Evolutionary conservation across 2,888 invertebrate species (phyloP).

Genomic region (Folsomia manolachei): DNA sequence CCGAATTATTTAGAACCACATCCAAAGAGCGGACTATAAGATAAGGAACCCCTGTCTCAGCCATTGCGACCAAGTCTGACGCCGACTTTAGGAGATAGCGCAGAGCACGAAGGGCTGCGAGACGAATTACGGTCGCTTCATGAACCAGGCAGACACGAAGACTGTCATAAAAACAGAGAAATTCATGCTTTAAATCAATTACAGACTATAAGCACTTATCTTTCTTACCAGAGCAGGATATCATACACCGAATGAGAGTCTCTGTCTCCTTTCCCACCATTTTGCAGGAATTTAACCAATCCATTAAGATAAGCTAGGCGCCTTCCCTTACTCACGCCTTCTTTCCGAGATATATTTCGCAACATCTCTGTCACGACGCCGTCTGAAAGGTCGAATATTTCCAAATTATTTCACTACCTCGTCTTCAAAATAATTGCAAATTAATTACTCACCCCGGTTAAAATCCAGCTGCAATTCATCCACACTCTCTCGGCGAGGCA

Average conservation of each 20-base stretch:
- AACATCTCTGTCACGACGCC: constrained; percentile 62
- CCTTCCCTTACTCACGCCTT: constrained; percentile 69
- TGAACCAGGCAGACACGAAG: constrained; percentile 79
- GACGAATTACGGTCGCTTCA: constrained; percentile 83
- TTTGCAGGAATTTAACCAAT: constrained; percentile 70
- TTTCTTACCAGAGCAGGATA: not conserved
- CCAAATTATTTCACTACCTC: not conserved
- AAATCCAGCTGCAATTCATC: constrained; percentile 42
- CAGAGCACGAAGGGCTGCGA: constrained; percentile 80
- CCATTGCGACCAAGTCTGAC: constrained; percentile 74
- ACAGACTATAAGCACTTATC: not conserved
- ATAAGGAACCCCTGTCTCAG: constrained; percentile 77
- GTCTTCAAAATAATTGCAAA: not conserved
- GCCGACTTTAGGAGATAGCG: constrained; percentile 77
- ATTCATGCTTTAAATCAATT: not conserved
- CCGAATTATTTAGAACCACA: constrained; percentile 73
- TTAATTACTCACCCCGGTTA: constrained; percentile 29
- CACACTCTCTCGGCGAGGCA: constrained; percentile 26
- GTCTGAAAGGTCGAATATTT: not conserved
- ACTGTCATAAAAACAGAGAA: constrained; percentile 59
- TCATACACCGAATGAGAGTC: constrained; percentile 5
- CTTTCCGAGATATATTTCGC: constrained; percentile 62
- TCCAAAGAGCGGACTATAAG: constrained; percentile 86
- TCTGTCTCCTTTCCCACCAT: constrained; percentile 25
- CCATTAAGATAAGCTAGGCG: constrained; percentile 83